Base-by-base conservation (phyloP, 2,797 vertebrate genomes). In the Amphiprion clarkii region DNA sequence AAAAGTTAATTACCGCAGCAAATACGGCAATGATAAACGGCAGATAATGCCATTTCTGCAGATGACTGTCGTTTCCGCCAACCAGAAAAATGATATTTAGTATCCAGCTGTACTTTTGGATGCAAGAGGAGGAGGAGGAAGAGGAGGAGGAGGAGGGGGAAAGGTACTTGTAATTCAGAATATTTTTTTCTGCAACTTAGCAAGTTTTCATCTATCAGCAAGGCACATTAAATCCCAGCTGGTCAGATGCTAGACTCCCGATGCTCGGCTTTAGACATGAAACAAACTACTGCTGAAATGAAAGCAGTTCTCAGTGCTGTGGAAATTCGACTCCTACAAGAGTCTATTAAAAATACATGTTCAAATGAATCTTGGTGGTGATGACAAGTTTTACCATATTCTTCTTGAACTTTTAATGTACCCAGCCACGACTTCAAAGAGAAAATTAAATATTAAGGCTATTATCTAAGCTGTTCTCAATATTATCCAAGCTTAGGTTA, bases 201-300 rank as follows among this genome's bases (percentile, higher is more conserved):
- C 88, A 90, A 89, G 79, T 91, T 94, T 89, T 91, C 89, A 90
- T 92, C 87, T 86, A 85, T 88, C 83, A 85, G 87, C 78, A 56
- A 80, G 74, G 85, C 87, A 87, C 87, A 90, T 92, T 89, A 90
- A 94, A 86, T 93, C 92, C 89, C 92, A 93, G 88, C 92, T 91
- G 92, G 88, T 90, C 89, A 82, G 84, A 88, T 42, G 84, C 70
- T 33, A 33, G 81, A 74, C 78, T 84, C 86, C 87, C 83, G 86
- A 88, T 82, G 89, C 79, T 88, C 82, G 49, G 86, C 84, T 85
- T 83, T 81, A 74, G 82, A 91, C 92, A 89, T 89, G 90, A 92
- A 93, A 91, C 91, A 90, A 89, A 88, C 86, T 53, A 29, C 53
- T 65, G 86, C 70, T 25, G 85, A 69, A 92, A 92, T 91, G 83